phyloP scores from a whole-genome alignment of 2,888 invertebrate genomes.

The Dicranocentrus wangi region DNA sequence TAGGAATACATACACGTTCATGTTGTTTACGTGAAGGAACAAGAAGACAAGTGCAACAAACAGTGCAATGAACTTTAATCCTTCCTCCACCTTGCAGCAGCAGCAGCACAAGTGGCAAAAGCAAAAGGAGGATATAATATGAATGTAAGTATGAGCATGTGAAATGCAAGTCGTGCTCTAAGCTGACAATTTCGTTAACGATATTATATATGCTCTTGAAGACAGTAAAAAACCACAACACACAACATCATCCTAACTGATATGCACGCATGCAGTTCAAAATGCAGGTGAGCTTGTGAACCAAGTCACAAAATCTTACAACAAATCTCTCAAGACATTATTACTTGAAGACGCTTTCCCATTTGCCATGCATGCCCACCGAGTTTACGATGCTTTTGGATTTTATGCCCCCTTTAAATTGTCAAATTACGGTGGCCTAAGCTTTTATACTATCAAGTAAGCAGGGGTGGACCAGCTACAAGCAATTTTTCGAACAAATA shows the following conservation, averaged over 20 bases:
- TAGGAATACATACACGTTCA: conserved; percentile 33
- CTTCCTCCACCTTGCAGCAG: conserved; percentile 52
- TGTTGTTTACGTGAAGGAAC: conserved; percentile 30
- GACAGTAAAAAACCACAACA: background rate
- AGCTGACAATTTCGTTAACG: conserved; percentile 22
- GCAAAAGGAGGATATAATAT: conserved; percentile 29
- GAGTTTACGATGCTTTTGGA: no score
- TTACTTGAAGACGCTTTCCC: no score
- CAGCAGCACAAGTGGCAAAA: no score
- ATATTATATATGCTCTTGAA: conserved; percentile 16
- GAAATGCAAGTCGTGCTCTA: conserved; percentile 27
- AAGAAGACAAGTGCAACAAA: conserved; percentile 55
- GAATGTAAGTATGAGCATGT: background rate
- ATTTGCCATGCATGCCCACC: no score
- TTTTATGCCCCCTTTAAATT: no score
- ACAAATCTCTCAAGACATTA: no score
- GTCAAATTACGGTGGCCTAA: no score
- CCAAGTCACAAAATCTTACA: background rate
- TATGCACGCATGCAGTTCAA: background rate
- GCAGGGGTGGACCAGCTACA: no score
- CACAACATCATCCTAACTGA: background rate
- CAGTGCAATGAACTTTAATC: conserved; percentile 58
- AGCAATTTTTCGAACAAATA: no score
- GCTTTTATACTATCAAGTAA: no score
- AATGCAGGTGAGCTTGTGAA: background rate